Evolutionary conservation across 2,797 vertebrate genomes (phyloP).

Genomic region (Steatocranus sp.): DNA sequence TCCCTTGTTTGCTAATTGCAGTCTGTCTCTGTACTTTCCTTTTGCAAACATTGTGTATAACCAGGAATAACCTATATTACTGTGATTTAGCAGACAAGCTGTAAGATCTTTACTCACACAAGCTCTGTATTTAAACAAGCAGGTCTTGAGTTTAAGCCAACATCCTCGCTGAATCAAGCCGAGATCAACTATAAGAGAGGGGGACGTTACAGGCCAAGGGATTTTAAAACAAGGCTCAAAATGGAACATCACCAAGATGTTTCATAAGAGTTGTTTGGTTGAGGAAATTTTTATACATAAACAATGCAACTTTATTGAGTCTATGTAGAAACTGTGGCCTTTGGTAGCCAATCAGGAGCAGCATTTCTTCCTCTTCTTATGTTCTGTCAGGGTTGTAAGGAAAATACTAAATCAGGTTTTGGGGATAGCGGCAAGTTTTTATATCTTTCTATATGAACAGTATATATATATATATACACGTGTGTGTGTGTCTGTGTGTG

Average conservation of each 20-base stretch:
- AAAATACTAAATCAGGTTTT: rapidly evolving
- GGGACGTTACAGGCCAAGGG: rapidly evolving
- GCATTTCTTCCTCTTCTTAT: rapidly evolving
- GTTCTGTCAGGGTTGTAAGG: neutral
- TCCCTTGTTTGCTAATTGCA: neutral
- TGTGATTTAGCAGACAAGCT: neutral
- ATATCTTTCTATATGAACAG: neutral
- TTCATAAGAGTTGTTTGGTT: neutral
- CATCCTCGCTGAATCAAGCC: neutral
- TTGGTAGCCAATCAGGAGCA: neutral
- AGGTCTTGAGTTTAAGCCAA: neutral
- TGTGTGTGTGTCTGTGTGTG: neutral
- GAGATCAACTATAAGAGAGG: neutral
- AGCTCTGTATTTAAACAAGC: neutral
- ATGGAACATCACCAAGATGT: rapidly evolving
- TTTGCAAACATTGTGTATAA: neutral
- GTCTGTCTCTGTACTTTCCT: rapidly evolving
- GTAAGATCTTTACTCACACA: neutral
- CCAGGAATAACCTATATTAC: neutral
- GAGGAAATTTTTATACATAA: neutral
- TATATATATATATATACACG: neutral
- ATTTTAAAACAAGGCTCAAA: neutral
- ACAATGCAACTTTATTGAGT: rapidly evolving
- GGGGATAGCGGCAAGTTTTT: rapidly evolving
- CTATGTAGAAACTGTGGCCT: rapidly evolving